Evolutionary conservation across 2,113 vertebrate genomes (phyloP), one percentile per base, ranked within the genome.

Genomic region (Solea senegalensis): DNA sequence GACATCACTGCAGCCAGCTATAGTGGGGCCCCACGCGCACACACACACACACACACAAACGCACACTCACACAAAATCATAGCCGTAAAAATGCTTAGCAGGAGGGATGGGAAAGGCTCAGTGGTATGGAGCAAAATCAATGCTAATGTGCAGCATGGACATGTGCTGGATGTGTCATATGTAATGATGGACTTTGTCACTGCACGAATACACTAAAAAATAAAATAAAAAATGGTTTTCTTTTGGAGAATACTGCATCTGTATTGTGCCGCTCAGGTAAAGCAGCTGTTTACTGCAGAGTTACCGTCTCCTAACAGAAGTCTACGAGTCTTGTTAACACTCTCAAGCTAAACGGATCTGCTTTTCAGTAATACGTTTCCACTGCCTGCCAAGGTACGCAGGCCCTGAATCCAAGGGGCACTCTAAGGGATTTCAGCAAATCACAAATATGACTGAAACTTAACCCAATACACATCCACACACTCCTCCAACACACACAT

Each of bases 1-100:
- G 85, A 88, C 55, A 55, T 85, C 86, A 82, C 74, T 64, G 66
- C 61, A 45, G 65, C 52, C 53, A 61, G 65, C 72, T 80, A 63
- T 27, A 64, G 55, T 27, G 63, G 77, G 81, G 83, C 81, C 82
- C 78, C 80, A 63, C 64, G 69, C 64, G 65, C 76, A 71, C 71
- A 60, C 66, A 80, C 53, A 69, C 76, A 71, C 71, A 60, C 66
- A 80, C 53, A 76, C 54, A 34, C 65, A 65, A 71, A 69, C 71
- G 64, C 66, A 80, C 54, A 78, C 57, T 49, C 9, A 57, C 27
- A 55, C 52, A 67, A 4, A 67, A 41, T 13, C 71, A 50, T 6
- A 51, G 57, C 61, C 46, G 51, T 76, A 65, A 71, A 79, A 74
- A 58, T 26, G 49, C 59, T 78, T 34, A 76, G 65, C 58, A 80